phyloP scores from a whole-genome alignment of 2,888 invertebrate genomes.

The Dynastes tityus region DNA sequence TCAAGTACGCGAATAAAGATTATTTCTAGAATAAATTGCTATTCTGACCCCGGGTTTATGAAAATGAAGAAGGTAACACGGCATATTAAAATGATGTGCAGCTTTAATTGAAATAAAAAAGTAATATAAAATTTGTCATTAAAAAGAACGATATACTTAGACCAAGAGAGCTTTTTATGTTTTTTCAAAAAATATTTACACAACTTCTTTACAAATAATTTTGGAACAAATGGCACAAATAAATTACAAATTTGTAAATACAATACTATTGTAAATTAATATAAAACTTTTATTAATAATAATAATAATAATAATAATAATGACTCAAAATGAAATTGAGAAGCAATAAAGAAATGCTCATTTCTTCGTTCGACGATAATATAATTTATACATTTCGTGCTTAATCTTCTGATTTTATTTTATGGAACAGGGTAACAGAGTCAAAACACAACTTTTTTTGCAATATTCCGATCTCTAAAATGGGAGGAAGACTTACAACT shows the following conservation, averaged over 20 bases:
- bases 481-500: slow-evolving; percentile 3
- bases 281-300: slow-evolving; percentile 19
- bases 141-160: too few species aligned
- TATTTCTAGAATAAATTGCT: too few species aligned
- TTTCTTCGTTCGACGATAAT: slow-evolving; percentile 11
- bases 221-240: slow-evolving; percentile 24
- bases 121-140: too few species aligned
- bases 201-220: neutral
- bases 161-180: too few species aligned
- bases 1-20: too few species aligned
- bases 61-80: too few species aligned
- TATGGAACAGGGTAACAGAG: slow-evolving; percentile 50
- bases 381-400: neutral
- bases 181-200: neutral
- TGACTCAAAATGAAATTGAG: slow-evolving; percentile 29
- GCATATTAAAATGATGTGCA: too few species aligned
- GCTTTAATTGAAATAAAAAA: too few species aligned
- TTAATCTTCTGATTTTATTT: slow-evolving; percentile 22
- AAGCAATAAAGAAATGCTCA: slow-evolving; percentile 47
- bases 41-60: too few species aligned
- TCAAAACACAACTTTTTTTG: slow-evolving; percentile 46
- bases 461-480: slow-evolving; percentile 3
- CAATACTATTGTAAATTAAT: slow-evolving; percentile 25
- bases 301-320: neutral
- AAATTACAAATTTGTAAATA: slow-evolving; percentile 32